Evolutionary conservation across 2,888 invertebrate species (phyloP).

Genomic region (Pristionchus japonicus): DNA sequence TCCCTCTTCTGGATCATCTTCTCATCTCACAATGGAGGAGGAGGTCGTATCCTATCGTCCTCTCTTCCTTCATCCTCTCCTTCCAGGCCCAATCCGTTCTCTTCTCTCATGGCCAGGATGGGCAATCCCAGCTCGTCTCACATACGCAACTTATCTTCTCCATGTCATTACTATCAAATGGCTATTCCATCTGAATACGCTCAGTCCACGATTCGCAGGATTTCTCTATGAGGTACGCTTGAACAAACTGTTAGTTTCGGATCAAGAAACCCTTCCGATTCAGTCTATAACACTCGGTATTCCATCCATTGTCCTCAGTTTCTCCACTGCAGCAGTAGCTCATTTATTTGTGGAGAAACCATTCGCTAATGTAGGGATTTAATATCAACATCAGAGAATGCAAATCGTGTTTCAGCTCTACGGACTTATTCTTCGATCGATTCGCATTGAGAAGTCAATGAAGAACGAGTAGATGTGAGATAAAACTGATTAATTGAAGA

Average conservation of each 20-base stretch:
- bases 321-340: background rate
- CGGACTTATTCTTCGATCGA: background rate
- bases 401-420: background rate
- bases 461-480: background rate
- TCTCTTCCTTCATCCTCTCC: background rate
- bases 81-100: background rate
- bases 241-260: background rate
- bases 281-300: slow-evolving; percentile 23
- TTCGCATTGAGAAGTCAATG: background rate
- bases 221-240: slow-evolving; percentile 4
- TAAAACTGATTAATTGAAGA: background rate
- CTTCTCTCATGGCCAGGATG: slow-evolving; percentile 19
- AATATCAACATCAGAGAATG: background rate
- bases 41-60: background rate
- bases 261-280: background rate
- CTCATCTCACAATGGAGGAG: slow-evolving; percentile 20
- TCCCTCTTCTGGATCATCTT: slow-evolving; percentile 24
- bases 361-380: background rate
- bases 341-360: slow-evolving; percentile 14
- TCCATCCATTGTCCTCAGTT: background rate
- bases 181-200: background rate
- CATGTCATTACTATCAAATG: slow-evolving; percentile 8
- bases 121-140: background rate
- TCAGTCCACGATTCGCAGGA: background rate
- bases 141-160: slow-evolving; percentile 2